Evolutionary conservation across 2,797 vertebrate genomes (phyloP), one percentile per base, ranked within the genome.

Genomic region (Macroramphosus scolopax): DNA sequence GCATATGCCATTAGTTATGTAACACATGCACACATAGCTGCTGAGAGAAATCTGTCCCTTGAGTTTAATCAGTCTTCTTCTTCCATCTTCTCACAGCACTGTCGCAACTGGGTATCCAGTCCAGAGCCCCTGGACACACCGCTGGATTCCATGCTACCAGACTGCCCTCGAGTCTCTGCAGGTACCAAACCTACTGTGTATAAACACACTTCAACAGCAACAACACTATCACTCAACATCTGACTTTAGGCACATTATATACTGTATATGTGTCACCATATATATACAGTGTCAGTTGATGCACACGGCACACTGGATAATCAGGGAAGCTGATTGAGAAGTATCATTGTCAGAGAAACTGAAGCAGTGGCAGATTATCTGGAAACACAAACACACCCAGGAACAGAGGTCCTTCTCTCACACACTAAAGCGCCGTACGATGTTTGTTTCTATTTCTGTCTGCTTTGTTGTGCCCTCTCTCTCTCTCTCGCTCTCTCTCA

Each of bases 21-120:
- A n/a, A n/a, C n/a, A n/a, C n/a, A n/a, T n/a, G n/a, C n/a, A n/a
- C n/a, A n/a, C n/a, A n/a, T n/a, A n/a, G n/a, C n/a, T n/a, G n/a
- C n/a, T n/a, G n/a, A n/a, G n/a, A n/a, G n/a, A n/a, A n/a, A n/a
- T n/a, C n/a, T n/a, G n/a, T n/a, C n/a, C n/a, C n/a, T n/a, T n/a
- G 25, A 15, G 18, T 9, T 47, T 51, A 35, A 2, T 22, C 12
- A 36, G 5, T 28, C n/a, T 20, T 44, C 32, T 22, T 20, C 34
- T 29, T 28, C 8, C 13, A 17, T 60, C 36, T 59, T 42, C 17
- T 80, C 78, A 30, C 85, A 98, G 95, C 93, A 90, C 77, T 98
- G 95, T 85, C 92, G 92, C 81, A 98, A 98, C 76, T 98, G 96
- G 95, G 94, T 98, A 43, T 97, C 94, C 9, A 98, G 95, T 86